Conservation (phyloP, 1,140 invertebrate species). For the Gyrodactylus salaris region DNA sequence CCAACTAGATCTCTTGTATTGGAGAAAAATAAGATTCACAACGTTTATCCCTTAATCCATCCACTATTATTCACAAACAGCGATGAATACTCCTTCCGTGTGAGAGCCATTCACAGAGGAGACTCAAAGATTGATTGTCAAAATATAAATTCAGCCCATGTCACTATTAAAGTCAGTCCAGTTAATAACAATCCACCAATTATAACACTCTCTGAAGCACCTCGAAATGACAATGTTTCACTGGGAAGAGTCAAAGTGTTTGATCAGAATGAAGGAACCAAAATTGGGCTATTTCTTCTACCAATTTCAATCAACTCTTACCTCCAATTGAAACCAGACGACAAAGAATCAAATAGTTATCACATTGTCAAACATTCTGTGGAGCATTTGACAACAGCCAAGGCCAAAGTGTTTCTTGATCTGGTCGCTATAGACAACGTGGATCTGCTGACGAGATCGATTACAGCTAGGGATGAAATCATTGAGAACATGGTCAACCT, state of each 20-base stretch:
- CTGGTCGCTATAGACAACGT: not conserved
- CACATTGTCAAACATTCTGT: not conserved
- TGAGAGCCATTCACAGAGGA: not conserved
- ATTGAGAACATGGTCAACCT: not conserved
- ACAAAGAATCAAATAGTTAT: not conserved
- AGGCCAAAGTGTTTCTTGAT: not conserved
- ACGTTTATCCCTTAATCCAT: not conserved
- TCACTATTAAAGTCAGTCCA: not conserved
- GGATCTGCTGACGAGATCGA: not conserved
- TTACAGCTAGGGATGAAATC: not conserved
- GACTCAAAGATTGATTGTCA: not conserved
- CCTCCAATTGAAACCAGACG: not conserved
- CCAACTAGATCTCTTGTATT: not conserved
- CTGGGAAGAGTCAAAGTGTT: not conserved
- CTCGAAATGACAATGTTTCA: not conserved
- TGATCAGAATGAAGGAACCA: not conserved
- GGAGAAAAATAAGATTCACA: not conserved
- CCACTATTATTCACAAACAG: not conserved
- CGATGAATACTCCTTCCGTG: not conserved
- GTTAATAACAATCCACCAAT: not conserved
- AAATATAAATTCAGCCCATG: not conserved
- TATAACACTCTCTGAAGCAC: not conserved
- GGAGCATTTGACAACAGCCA: not conserved
- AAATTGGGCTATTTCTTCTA: not conserved
- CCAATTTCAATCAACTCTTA: not conserved